phyloP scores from a whole-genome alignment of 2,797 vertebrate species.

The Sorex maritimensis region DNA sequence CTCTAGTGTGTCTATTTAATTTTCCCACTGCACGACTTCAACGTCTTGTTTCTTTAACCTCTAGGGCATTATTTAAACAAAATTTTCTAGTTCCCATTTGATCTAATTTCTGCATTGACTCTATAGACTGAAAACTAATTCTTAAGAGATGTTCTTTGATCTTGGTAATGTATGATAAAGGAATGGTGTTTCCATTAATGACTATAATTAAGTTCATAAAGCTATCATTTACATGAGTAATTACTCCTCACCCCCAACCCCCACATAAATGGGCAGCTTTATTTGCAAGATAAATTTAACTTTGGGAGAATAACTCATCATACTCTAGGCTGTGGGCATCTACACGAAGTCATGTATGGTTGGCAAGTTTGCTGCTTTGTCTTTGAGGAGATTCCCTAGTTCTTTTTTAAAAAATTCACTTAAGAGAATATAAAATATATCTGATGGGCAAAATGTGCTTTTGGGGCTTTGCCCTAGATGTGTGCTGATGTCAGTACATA shows the following conservation, averaged over 20 bases:
- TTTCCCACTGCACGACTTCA: conserved; percentile 83
- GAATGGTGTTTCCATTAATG: conserved; percentile 90
- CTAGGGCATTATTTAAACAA: conserved; percentile 89
- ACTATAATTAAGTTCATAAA: conserved; percentile 91
- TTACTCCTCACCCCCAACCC: conserved; percentile 65
- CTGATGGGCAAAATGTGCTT: conserved; percentile 68
- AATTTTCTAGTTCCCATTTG: conserved; percentile 86
- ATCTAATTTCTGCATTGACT: conserved; percentile 90
- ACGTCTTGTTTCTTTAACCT: conserved; percentile 88
- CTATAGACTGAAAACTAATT: conserved; percentile 84
- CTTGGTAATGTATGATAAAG: conserved; percentile 88
- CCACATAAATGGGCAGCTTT: conserved; percentile 63
- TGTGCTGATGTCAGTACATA: conserved; percentile 78
- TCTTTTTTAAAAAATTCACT: conserved; percentile 69
- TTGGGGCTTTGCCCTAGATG: conserved; percentile 27
- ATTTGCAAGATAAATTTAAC: conserved; percentile 87
- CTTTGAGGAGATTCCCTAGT: conserved; percentile 79
- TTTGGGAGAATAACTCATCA: conserved; percentile 84
- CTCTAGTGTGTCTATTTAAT: conserved; percentile 95
- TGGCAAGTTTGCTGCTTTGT: conserved; percentile 77
- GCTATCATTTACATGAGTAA: conserved; percentile 91
- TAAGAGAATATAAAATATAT: conserved; percentile 75
- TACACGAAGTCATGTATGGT: conserved; percentile 72
- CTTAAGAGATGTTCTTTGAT: conserved; percentile 89
- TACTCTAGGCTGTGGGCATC: conserved; percentile 82